Evolutionary conservation across 2,888 invertebrate species (phyloP).

Genomic region (Chirona hameri): DNA sequence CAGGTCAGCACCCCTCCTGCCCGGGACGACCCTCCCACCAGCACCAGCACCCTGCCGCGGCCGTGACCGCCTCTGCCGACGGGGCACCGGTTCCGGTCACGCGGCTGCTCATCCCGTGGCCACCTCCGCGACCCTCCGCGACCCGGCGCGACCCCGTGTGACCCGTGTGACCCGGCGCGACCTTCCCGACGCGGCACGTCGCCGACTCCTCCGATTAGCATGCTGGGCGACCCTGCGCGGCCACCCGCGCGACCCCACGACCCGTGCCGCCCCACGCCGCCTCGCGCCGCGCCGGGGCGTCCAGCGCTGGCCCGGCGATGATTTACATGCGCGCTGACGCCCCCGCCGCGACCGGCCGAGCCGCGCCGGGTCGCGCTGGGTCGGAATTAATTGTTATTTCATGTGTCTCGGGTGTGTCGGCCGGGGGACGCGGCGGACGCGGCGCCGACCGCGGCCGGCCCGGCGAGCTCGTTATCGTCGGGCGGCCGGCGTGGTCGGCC

Average conservation of each 20-base stretch:
- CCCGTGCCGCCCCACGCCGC: background rate
- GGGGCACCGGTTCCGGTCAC: conserved; percentile 38
- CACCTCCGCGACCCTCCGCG: too few species aligned
- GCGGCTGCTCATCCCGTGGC: conserved; percentile 41
- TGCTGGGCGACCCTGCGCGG: background rate
- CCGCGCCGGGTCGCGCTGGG: background rate
- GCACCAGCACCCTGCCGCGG: background rate
- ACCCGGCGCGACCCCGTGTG: too few species aligned
- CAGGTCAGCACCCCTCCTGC: too few species aligned
- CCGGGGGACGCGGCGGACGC: background rate
- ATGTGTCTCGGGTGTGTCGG: background rate
- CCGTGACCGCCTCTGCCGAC: background rate
- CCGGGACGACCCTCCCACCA: too few species aligned
- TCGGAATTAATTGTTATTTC: conserved; percentile 45
- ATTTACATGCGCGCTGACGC: conserved; percentile 1
- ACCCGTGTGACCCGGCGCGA: background rate
- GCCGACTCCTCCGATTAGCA: conserved; percentile 1
- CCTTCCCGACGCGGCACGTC: conserved; percentile 2
- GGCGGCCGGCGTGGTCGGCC: too few species aligned
- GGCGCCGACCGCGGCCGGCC: background rate
- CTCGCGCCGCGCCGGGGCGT: background rate
- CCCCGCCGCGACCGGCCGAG: background rate
- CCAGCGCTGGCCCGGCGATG: background rate
- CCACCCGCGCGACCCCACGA: background rate
- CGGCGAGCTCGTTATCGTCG: background rate